Base-by-base conservation (phyloP, 2,888 invertebrate genomes). In the Sinelater perroti region DNA sequence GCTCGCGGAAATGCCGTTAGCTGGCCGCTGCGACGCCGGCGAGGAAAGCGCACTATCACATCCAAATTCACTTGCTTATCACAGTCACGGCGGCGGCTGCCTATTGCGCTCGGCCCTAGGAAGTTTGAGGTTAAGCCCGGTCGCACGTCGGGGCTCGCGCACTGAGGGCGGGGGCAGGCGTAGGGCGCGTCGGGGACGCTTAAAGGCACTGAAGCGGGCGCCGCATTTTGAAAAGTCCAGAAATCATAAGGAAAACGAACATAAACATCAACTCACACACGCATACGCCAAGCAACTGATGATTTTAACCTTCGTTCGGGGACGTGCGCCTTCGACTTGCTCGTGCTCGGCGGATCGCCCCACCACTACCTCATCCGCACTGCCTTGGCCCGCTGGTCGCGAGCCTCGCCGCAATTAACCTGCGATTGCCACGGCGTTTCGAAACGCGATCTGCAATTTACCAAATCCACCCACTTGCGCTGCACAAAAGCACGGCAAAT, bases 261-360 rank as follows among this genome's bases (percentile, higher is more conserved):
- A 35, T 60, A 57, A 61, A 65, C 56, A 65, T 57, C 55, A 65
- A 57, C 63, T 61, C 62, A 36, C 53, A 54, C 51, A 56, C 62
- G 62, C 67, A 60, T 63, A 58, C 55, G 55, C 56, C 60, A 49
- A 54, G 64, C 49, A 65, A 65, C 62, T 66, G 66, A 67, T 68
- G 68, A 64, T 65, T 64, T 62, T 49, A 58, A 24, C 16, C 28
- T 54, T 52, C 51, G 47, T 35, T 20, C 33, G 33, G 30, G 14
- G 28, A 44, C 51, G 46, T 33, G 13, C 33, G 18, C 18, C 8
- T 49, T 47, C 49, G 51, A 20, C 17, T 7, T 7, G 7, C 40
- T 46, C 51, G 28, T 10, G n/a, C 64, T 64, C 5, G 1, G 38
- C 33, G 40, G 11, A 14, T 21, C 26, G 5, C 31, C 53, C 24